Evolutionary conservation across 1,140 invertebrate species (phyloP).

Genomic region (Drosophila tristis): DNA sequence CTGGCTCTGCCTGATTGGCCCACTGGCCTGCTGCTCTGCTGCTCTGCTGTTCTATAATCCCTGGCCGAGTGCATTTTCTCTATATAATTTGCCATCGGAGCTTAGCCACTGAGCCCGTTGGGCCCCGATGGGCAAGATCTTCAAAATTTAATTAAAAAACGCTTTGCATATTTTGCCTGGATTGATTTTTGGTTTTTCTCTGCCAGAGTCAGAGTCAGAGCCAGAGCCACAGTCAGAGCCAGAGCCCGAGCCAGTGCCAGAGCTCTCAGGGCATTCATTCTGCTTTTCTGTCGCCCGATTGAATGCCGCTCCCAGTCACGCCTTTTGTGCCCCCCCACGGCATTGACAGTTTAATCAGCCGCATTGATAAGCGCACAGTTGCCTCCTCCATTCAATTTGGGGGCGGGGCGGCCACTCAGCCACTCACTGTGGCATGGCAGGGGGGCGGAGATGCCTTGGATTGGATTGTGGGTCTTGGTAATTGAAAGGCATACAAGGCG

Average conservation of each 20-base stretch:
- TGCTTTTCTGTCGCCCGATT: too few species aligned
- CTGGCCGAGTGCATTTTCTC: slow-evolving; percentile 47
- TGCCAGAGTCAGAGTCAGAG: neutral
- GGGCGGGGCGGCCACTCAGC: too few species aligned
- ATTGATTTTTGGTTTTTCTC: slow-evolving; percentile 53
- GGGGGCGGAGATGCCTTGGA: too few species aligned
- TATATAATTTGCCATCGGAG: slow-evolving; percentile 40
- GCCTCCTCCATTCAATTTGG: neutral
- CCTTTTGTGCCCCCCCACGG: slow-evolving; percentile 21
- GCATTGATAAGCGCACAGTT: slow-evolving; percentile 40
- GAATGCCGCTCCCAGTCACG: neutral
- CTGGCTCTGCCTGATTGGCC: neutral
- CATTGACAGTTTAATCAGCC: slow-evolving; percentile 60
- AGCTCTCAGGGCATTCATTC: too few species aligned
- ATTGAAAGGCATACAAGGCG: slow-evolving; percentile 66
- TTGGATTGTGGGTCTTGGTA: slow-evolving; percentile 29
- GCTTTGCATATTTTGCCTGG: slow-evolving; percentile 64
- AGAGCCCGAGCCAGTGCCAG: neutral
- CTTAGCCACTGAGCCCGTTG: slow-evolving; percentile 15
- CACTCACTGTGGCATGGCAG: too few species aligned
- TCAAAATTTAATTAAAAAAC: slow-evolving; percentile 76
- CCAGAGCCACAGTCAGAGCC: neutral
- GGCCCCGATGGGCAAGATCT: slow-evolving; percentile 39
- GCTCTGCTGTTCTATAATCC: slow-evolving; percentile 51
- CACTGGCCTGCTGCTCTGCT: too few species aligned